Evolutionary conservation across 2,797 vertebrate genomes (phyloP), one percentile per base, ranked within the genome.

Genomic region (Syndactyla subalaris): DNA sequence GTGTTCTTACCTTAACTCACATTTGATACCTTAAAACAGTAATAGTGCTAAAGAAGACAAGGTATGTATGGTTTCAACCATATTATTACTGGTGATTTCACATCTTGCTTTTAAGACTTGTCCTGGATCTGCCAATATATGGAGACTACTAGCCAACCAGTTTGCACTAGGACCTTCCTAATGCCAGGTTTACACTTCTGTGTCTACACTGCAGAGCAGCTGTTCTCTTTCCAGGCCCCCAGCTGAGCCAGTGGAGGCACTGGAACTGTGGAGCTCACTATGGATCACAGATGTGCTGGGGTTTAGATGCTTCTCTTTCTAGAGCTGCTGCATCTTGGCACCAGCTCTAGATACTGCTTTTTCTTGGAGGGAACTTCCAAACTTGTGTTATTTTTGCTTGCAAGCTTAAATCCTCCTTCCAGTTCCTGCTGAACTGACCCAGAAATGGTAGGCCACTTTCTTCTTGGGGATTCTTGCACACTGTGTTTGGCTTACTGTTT

Each of bases 1-100:
- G 30, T 72, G 39, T 75, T 89, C 66, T 94, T 91, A 36, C 26
- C 55, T 91, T 93, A 94, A 54, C 54, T 95, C 68, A 43, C 22
- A 26, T 36, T 77, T 57, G 61, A 9, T 93, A 57, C 30, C 13
- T 59, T 80, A 46, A 59, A 1, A 4, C 41, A 14, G 0, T 45
- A 32, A 1, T 10, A 48, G 34, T 38, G 46, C n/a, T 84, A 19
- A 75, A 49, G 74, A 88, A 92, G 77, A 72, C 24, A 32, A 93
- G 83, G 83, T 93, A 57, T 14, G 59, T 93, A 52, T 76, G 6
- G 8, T 70, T 93, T 70, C 48, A 85, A 6, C 38, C 4, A 2
- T 34, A 27, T 66, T 58, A 8, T 48, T 76, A 14, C 15, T 59
- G 43, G 13, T 89, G 55, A 51, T 82, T 41, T 29, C 14, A 14